A percentile compares a stretch with the other conserved stretches of the same genome.
Conservation (phyloP, 2,113 vertebrate genomes). For the Clarias macrocephalus region DNA sequence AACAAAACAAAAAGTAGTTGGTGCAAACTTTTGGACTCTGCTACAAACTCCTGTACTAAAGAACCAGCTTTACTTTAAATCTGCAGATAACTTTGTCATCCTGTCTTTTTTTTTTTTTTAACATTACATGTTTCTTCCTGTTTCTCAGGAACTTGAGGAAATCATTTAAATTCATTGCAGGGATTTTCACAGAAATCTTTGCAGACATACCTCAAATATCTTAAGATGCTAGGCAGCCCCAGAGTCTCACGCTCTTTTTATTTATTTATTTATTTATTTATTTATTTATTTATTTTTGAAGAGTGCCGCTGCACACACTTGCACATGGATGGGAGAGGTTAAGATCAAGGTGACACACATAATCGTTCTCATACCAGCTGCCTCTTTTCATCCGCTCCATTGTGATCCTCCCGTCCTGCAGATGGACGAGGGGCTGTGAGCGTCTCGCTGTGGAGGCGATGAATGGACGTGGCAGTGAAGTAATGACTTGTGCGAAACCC, state of each 20-base stretch:
- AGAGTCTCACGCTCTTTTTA: not conserved
- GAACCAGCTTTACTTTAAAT: not conserved
- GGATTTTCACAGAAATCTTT: not conserved
- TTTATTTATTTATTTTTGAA: no score
- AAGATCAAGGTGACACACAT: not conserved
- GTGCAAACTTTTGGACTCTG: not conserved
- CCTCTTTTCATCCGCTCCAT: not conserved
- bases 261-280: no score
- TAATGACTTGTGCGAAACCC: conserved; percentile 12
- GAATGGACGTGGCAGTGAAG: not conserved
- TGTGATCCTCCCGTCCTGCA: not conserved
- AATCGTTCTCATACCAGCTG: not conserved
- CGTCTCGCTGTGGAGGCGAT: not conserved
- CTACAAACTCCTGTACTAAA: not conserved
- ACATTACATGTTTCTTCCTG: not conserved
- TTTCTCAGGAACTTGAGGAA: not conserved
- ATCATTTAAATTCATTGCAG: not conserved
- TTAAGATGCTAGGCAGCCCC: not conserved
- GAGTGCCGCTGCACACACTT: not conserved
- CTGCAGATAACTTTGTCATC: not conserved
- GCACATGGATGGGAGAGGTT: not conserved
- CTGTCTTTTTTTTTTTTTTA: not conserved
- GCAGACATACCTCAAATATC: not conserved
- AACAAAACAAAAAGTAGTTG: not conserved
- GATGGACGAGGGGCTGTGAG: not conserved